phyloP scores from a whole-genome alignment of 1,140 invertebrate species.

The Listronotus oregonensis region DNA sequence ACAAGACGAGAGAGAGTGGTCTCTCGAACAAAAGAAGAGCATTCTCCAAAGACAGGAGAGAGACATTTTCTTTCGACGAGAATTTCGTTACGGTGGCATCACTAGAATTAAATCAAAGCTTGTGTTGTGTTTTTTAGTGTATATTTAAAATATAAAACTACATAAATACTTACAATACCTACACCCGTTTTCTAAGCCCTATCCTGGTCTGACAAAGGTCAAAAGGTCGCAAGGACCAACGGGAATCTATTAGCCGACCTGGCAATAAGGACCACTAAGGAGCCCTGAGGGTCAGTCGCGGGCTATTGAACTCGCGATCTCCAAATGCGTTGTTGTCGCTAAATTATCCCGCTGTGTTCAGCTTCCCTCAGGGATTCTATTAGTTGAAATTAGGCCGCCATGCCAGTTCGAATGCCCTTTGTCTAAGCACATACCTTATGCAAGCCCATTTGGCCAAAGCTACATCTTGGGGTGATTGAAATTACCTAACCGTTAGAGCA shows the following conservation, averaged over 20 bases:
- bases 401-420: slow-evolving; percentile 12
- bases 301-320: slow-evolving; percentile 20
- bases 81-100: no score
- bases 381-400: slow-evolving; percentile 13
- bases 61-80: no score
- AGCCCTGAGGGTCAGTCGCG: slow-evolving; percentile 9
- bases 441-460: background rate
- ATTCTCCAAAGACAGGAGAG: no score
- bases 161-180: no score
- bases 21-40: no score
- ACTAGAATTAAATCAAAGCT: no score
- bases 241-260: slow-evolving; percentile 9
- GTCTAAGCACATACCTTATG: slow-evolving; percentile 17
- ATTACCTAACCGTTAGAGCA: no score
- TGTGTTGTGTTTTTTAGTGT: no score
- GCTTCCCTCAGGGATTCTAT: slow-evolving; percentile 13
- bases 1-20: no score
- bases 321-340: slow-evolving; percentile 17
- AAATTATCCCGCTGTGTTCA: slow-evolving; percentile 16
- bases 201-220: background rate
- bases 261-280: slow-evolving; percentile 1
- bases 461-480: no score
- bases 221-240: background rate
- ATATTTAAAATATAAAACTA: no score
- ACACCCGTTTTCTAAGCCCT: background rate